phyloP scores from a whole-genome alignment of 2,888 invertebrate genomes.

The Andrena praecox region DNA sequence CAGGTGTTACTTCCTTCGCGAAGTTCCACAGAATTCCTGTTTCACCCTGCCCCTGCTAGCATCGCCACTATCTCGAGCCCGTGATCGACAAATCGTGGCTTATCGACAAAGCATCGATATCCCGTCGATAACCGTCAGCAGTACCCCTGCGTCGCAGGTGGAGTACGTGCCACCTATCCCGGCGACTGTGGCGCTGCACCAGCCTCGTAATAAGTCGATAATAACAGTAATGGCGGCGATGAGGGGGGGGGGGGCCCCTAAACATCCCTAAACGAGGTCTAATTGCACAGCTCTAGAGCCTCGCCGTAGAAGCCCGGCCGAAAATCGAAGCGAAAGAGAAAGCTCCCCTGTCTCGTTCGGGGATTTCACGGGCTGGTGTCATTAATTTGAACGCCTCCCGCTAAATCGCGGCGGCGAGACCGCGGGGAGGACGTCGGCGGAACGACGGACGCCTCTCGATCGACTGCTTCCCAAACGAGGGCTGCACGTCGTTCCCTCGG shows the following conservation, averaged over 20 bases:
- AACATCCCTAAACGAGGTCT: slow-evolving; percentile 84
- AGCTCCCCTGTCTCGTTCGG: slow-evolving; percentile 22
- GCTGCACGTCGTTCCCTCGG: slow-evolving; percentile 48
- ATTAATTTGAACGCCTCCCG: slow-evolving; percentile 78
- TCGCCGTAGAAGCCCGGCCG: slow-evolving; percentile 47
- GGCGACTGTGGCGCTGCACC: slow-evolving; percentile 66
- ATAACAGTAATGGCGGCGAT: slow-evolving; percentile 83
- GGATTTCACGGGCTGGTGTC: slow-evolving; percentile 72
- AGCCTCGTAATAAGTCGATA: slow-evolving; percentile 83
- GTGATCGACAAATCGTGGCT: background rate
- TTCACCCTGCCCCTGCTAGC: too few species aligned
- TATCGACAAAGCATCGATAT: background rate
- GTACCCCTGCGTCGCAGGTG: background rate
- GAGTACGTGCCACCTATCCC: slow-evolving; percentile 52
- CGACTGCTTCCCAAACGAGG: slow-evolving; percentile 56
- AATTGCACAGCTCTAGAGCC: slow-evolving; percentile 77
- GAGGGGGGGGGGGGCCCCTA: slow-evolving; percentile 79
- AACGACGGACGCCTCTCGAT: slow-evolving; percentile 43
- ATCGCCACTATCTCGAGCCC: background rate
- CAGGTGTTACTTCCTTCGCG: too few species aligned
- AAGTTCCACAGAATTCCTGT: too few species aligned
- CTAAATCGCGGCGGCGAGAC: slow-evolving; percentile 69
- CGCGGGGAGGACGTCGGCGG: slow-evolving; percentile 34
- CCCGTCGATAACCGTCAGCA: background rate
- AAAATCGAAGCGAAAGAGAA: slow-evolving; percentile 70